Conservation (phyloP, 2,797 vertebrate species). For the Lacerta bilineata region DNA sequence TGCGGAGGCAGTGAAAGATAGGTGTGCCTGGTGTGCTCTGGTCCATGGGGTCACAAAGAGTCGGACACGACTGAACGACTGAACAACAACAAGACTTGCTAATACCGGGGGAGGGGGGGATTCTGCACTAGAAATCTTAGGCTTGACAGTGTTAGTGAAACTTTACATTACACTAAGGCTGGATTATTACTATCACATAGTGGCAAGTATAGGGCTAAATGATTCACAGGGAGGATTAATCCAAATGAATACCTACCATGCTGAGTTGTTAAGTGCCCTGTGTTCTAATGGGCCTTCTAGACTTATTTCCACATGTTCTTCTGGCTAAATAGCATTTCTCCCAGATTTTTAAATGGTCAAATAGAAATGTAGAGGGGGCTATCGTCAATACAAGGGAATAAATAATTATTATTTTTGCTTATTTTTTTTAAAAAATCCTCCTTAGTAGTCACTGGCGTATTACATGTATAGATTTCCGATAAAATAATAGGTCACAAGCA, state of each 20-base stretch:
- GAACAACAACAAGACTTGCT: background rate
- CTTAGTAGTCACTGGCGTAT: slow-evolving; percentile 31
- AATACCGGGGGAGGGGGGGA: background rate
- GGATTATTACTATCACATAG: too few relatives aligned
- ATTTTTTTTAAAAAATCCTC: background rate
- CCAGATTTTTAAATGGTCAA: slow-evolving; percentile 11
- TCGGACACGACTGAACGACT: too few relatives aligned
- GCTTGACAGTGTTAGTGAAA: background rate
- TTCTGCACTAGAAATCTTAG: slow-evolving; percentile 1
- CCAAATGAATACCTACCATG: background rate
- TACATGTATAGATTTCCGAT: slow-evolving; percentile 32
- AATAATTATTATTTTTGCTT: slow-evolving; percentile 24
- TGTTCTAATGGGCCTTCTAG: background rate
- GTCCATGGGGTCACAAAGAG: too few relatives aligned
- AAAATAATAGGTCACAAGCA: slow-evolving; percentile 24
- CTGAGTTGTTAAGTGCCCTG: background rate
- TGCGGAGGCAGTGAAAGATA: too few relatives aligned
- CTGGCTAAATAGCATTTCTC: slow-evolving; percentile 15
- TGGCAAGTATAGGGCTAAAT: too few relatives aligned
- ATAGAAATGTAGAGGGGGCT: slow-evolving; percentile 1
- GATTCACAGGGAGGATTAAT: background rate
- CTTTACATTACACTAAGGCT: background rate
- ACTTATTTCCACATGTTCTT: background rate
- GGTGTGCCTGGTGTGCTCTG: too few relatives aligned
- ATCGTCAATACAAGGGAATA: slow-evolving; percentile 24